Percentiles rank a stretch among this genome's conserved stretches.
Conservation (phyloP, 2,888 invertebrate species). For the Diachrysia chrysitis region DNA sequence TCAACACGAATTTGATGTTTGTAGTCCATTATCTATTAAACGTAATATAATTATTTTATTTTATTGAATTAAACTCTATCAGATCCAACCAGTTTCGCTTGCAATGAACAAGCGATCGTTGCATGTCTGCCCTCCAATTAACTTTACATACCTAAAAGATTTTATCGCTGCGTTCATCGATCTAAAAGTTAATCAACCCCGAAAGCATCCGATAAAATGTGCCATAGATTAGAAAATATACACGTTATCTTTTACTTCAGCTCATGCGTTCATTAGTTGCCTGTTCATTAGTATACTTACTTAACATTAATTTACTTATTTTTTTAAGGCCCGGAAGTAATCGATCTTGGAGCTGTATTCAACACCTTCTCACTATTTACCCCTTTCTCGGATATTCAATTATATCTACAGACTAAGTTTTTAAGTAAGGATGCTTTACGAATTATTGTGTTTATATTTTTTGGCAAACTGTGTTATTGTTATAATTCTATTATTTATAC, state of each 20-base stretch:
- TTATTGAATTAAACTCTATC: constrained; percentile 23
- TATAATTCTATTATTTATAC: neutral
- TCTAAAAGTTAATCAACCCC: constrained; percentile 59
- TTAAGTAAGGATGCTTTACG: constrained; percentile 12
- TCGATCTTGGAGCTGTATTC: constrained; percentile 11
- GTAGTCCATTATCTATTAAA: neutral
- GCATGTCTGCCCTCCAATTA: constrained; percentile 59
- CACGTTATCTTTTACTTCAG: constrained; percentile 30
- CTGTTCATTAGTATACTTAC: constrained; percentile 9
- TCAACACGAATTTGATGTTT: neutral
- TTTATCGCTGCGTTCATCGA: constrained; percentile 57
- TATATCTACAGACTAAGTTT: neutral
- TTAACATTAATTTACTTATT: constrained; percentile 18
- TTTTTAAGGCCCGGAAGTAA: constrained; percentile 22
- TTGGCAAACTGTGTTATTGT: constrained; percentile 5
- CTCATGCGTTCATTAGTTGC: constrained; percentile 27
- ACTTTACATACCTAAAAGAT: constrained; percentile 48
- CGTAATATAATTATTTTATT: constrained; percentile 28
- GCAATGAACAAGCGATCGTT: constrained; percentile 45
- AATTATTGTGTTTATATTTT: constrained; percentile 17
- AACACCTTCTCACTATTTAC: neutral
- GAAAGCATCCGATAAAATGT: constrained; percentile 45
- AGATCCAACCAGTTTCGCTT: constrained; percentile 20
- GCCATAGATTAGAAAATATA: constrained; percentile 50
- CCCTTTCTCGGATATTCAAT: neutral